Evolutionary conservation across 2,113 vertebrate genomes (phyloP).

Genomic region (Mormoops blainvillei): DNA sequence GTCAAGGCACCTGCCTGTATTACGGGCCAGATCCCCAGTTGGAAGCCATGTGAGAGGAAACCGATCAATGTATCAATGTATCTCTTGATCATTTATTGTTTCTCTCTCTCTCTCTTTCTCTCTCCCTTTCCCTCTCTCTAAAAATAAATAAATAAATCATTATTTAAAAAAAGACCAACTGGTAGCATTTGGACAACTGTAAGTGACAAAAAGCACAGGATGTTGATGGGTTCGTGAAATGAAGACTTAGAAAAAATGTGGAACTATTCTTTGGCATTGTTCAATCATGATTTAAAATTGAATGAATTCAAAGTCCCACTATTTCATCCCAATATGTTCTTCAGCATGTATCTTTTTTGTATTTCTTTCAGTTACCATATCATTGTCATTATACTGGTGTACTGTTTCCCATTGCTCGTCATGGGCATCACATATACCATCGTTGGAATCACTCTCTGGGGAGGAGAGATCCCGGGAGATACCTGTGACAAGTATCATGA

Average conservation of each 20-base stretch:
- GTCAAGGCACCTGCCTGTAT: too few relatives aligned
- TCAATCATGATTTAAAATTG: neutral
- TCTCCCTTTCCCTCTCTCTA: too few relatives aligned
- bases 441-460: constrained; percentile 96
- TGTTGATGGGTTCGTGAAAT: neutral
- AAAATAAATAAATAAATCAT: too few relatives aligned
- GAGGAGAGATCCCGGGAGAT: constrained; percentile 95
- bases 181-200: neutral
- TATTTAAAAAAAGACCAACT: neutral
- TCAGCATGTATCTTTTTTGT: neutral
- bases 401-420: constrained; percentile 91
- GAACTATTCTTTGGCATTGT: neutral
- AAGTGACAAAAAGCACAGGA: neutral
- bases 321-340: neutral
- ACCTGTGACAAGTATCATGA: constrained; percentile 95
- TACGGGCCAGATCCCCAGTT: too few relatives aligned
- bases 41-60: too few relatives aligned
- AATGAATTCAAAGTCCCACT: neutral
- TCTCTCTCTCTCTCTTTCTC: too few relatives aligned
- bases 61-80: too few relatives aligned
- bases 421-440: constrained; percentile 97
- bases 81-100: too few relatives aligned
- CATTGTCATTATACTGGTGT: constrained; percentile 91
- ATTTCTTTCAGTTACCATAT: constrained; percentile 89
- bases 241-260: neutral